Evolutionary conservation across 1,140 invertebrate genomes (phyloP).

Genomic region (Homarus americanus): DNA sequence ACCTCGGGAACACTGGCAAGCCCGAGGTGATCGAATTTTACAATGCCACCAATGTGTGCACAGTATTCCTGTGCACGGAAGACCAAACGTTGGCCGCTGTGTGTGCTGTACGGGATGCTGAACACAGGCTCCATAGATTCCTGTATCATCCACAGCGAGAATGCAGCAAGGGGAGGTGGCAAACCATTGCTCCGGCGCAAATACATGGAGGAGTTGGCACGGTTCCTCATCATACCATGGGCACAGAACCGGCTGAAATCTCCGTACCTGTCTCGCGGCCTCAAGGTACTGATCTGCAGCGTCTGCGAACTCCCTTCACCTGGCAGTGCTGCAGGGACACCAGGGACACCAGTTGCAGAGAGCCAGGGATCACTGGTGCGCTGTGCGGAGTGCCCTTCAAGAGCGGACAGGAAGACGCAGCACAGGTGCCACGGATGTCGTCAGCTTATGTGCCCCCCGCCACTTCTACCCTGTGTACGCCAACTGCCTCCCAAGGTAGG

Average conservation of each 20-base stretch:
- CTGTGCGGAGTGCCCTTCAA: not conserved
- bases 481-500: too few species aligned
- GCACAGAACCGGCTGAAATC: not conserved
- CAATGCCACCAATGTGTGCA: not conserved
- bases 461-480: not conserved
- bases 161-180: constrained; percentile 1
- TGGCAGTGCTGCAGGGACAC: constrained; percentile 4
- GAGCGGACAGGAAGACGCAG: not conserved
- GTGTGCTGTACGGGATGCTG: not conserved
- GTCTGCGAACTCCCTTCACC: too few species aligned
- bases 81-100: not conserved
- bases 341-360: not conserved
- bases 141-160: not conserved
- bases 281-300: not conserved
- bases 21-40: too few species aligned
- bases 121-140: not conserved
- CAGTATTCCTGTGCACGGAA: not conserved
- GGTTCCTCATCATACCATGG: not conserved
- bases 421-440: not conserved
- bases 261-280: not conserved
- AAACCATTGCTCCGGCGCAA: not conserved
- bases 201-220: not conserved
- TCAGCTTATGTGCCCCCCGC: not conserved
- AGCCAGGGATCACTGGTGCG: not conserved
- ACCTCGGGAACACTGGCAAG: too few species aligned